Percentiles rank a stretch among this genome's conserved stretches.
Evolutionary conservation across 2,797 vertebrate species (phyloP).

Genomic region (Syngnathus rostellatus): DNA sequence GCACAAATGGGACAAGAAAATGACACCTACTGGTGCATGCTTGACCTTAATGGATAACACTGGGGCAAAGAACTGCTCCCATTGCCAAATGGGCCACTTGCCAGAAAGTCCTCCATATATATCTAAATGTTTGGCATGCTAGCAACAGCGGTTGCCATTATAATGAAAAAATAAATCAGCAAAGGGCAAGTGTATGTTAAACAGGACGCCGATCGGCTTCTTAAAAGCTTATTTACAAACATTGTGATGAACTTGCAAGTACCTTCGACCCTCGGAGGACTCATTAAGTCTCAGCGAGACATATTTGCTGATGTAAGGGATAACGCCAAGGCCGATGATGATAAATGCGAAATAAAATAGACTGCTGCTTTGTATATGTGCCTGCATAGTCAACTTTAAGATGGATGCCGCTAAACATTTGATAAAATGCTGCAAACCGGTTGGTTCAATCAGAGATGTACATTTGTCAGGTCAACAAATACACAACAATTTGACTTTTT

Average conservation of each 20-base stretch:
- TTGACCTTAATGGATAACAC: conserved; percentile 37
- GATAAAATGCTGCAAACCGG: not conserved
- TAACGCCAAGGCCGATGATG: conserved; percentile 6
- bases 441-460: conserved; percentile 31
- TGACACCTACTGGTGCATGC: conserved; percentile 35
- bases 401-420: not conserved
- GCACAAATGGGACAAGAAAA: conserved; percentile 33
- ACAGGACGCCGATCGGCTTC: conserved; percentile 8
- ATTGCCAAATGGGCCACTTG: conserved; percentile 21
- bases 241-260: conserved; percentile 25
- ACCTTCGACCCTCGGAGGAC: conserved; percentile 28
- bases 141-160: conserved; percentile 1
- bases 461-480: conserved; percentile 38
- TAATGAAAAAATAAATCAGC: not conserved
- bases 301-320: conserved; percentile 19
- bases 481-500: conserved; percentile 8
- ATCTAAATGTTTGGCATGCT: not conserved
- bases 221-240: conserved; percentile 40
- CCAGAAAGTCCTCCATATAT: conserved; percentile 22
- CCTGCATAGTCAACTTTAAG: not conserved
- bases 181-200: not conserved
- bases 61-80: not conserved
- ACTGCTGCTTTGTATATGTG: not conserved
- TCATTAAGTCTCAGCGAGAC: conserved; percentile 19
- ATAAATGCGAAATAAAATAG: not conserved